phyloP scores from a whole-genome alignment of 2,797 vertebrate species.

The Leptoclinus maculatus region DNA sequence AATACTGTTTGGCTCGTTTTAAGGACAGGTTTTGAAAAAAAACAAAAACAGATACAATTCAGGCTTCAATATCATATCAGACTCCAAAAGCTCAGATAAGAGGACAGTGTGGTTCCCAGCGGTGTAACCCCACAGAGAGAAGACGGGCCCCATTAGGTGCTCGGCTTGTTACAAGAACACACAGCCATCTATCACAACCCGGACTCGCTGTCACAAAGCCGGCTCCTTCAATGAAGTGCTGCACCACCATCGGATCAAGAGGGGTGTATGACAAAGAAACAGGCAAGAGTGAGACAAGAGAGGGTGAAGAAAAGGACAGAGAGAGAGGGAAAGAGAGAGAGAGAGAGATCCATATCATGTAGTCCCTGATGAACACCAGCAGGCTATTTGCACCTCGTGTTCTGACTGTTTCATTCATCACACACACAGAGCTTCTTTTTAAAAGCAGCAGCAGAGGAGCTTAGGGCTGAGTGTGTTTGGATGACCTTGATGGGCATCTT shows the following conservation, averaged over 20 bases:
- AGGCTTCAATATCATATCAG: too few species aligned
- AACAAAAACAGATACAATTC: too few species aligned
- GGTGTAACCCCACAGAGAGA: not conserved
- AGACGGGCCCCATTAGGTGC: constrained; percentile 31
- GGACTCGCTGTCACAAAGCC: constrained; percentile 53
- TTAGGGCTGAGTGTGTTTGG: not conserved
- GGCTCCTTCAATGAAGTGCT: constrained; percentile 68
- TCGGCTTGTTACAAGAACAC: constrained; percentile 38
- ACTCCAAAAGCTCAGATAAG: not conserved
- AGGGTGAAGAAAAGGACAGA: not conserved
- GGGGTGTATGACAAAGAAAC: not conserved
- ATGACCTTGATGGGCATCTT: not conserved
- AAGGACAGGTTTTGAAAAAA: too few species aligned
- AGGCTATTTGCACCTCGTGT: constrained; percentile 24
- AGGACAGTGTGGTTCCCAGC: constrained; percentile 5
- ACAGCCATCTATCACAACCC: constrained; percentile 63
- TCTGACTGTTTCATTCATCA: constrained; percentile 37
- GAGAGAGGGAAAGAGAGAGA: constrained; percentile 18
- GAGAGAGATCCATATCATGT: constrained; percentile 32
- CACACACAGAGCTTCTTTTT: constrained; percentile 1
- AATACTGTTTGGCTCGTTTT: too few species aligned
- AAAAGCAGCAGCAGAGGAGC: constrained; percentile 1
- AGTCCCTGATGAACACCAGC: constrained; percentile 32
- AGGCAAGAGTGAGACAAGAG: constrained; percentile 29
- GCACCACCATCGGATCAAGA: constrained; percentile 30